A percentile compares a stretch with the other conserved stretches of the same genome.
phyloP scores from a whole-genome alignment of 2,113 vertebrate species.

The Zosterops hypoxanthus region DNA sequence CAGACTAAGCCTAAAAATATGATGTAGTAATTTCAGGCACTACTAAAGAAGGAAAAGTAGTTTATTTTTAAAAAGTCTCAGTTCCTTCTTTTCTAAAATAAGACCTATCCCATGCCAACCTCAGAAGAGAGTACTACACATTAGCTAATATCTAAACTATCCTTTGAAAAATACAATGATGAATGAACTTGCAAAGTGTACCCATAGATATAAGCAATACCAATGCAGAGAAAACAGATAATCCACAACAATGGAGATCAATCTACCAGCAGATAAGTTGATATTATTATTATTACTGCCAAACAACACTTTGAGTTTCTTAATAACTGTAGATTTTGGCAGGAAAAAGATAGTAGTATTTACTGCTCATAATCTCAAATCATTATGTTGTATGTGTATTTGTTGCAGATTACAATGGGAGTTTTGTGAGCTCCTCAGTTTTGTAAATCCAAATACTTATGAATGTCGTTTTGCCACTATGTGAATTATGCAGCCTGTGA shows the following conservation, averaged over 20 bases:
- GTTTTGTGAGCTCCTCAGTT: background rate
- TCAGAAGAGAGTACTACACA: background rate
- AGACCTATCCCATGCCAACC: background rate
- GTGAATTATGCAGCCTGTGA: background rate
- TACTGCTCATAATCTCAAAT: background rate
- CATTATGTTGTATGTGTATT: background rate
- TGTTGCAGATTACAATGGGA: background rate
- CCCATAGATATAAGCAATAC: background rate
- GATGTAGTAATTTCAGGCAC: background rate
- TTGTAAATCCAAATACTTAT: background rate
- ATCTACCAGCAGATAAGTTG: background rate
- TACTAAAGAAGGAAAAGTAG: background rate
- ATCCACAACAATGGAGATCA: background rate
- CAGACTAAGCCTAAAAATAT: background rate
- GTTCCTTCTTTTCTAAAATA: constrained; percentile 14
- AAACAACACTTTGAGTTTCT: background rate
- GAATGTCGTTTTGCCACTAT: background rate
- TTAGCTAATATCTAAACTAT: background rate
- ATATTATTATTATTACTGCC: background rate
- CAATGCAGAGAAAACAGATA: background rate
- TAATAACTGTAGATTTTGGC: background rate
- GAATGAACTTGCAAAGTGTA: background rate
- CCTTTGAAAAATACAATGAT: background rate
- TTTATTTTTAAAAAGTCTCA: background rate
- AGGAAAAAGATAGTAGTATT: background rate